Evolutionary conservation across 2,888 invertebrate genomes (phyloP).

Genomic region (Epinotia brunnichana): DNA sequence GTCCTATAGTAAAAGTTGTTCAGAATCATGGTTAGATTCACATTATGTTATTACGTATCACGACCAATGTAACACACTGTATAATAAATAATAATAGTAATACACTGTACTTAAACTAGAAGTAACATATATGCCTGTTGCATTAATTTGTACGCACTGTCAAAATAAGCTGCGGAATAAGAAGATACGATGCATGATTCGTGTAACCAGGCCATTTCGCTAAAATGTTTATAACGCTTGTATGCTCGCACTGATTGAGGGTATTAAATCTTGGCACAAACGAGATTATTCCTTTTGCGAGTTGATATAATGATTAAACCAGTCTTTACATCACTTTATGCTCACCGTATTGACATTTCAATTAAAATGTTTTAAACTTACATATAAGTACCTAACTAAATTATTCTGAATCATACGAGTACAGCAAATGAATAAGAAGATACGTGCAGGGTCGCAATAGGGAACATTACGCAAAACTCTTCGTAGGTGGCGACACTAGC

Average conservation of each 20-base stretch:
- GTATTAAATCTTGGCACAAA: constrained; percentile 16
- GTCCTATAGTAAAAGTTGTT: too few relatives aligned
- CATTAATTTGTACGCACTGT: constrained; percentile 10
- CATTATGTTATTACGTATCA: too few relatives aligned
- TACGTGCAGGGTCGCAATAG: too few relatives aligned
- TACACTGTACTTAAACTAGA: too few relatives aligned
- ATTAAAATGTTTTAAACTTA: background rate
- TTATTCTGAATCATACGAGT: background rate
- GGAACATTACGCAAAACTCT: too few relatives aligned
- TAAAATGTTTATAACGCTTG: constrained; percentile 14
- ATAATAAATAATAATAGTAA: too few relatives aligned
- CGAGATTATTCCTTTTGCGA: constrained; percentile 27
- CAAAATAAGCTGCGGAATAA: constrained; percentile 10
- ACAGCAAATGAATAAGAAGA: background rate
- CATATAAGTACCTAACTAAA: background rate
- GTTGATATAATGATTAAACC: constrained; percentile 15
- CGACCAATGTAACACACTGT: too few relatives aligned
- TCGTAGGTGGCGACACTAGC: too few relatives aligned
- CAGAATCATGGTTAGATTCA: too few relatives aligned
- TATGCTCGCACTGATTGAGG: constrained; percentile 8
- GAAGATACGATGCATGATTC: constrained; percentile 3
- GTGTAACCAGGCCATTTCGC: constrained; percentile 6
- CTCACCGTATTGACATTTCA: background rate
- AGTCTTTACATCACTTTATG: constrained; percentile 4
- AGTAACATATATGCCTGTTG: background rate